A percentile compares a stretch with the other conserved stretches of the same genome.
phyloP scores from a whole-genome alignment of 2,888 invertebrate species.

The Metellina segmentata region DNA sequence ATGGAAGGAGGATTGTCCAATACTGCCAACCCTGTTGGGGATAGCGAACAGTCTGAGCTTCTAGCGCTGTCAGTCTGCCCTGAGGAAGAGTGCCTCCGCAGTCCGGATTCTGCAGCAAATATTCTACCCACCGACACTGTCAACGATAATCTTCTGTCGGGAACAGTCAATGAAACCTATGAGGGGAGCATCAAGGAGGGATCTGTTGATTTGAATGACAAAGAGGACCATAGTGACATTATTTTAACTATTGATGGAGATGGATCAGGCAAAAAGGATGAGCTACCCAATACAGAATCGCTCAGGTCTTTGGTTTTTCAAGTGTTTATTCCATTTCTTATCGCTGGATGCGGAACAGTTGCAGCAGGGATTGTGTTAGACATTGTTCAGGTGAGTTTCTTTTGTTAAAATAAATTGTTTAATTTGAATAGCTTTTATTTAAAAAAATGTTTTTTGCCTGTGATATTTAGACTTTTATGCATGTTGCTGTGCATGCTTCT shows the following conservation, averaged over 20 bases:
- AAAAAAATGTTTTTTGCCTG: no score
- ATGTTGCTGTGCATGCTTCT: no score
- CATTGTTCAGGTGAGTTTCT: constrained; percentile 84
- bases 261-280: constrained; percentile 52
- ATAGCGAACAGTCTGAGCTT: constrained; percentile 74
- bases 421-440: no score
- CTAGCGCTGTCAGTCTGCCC: constrained; percentile 65
- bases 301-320: constrained; percentile 76
- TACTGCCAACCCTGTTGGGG: constrained; percentile 65
- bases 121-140: constrained; percentile 61
- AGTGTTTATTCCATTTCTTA: constrained; percentile 77
- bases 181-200: constrained; percentile 75
- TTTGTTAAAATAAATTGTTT: not conserved
- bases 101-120: constrained; percentile 66
- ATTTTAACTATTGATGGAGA: constrained; percentile 66
- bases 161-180: constrained; percentile 71
- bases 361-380: constrained; percentile 92
- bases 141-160: constrained; percentile 58
- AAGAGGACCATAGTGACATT: constrained; percentile 74
- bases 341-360: constrained; percentile 85
- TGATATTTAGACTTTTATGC: no score
- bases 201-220: constrained; percentile 71
- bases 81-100: constrained; percentile 70
- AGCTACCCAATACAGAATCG: constrained; percentile 64
- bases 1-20: constrained; percentile 75